Evolutionary conservation across 2,797 vertebrate species (phyloP), one percentile per base, ranked within the genome.

Genomic region (Xiphorhynchus erythropygius): DNA sequence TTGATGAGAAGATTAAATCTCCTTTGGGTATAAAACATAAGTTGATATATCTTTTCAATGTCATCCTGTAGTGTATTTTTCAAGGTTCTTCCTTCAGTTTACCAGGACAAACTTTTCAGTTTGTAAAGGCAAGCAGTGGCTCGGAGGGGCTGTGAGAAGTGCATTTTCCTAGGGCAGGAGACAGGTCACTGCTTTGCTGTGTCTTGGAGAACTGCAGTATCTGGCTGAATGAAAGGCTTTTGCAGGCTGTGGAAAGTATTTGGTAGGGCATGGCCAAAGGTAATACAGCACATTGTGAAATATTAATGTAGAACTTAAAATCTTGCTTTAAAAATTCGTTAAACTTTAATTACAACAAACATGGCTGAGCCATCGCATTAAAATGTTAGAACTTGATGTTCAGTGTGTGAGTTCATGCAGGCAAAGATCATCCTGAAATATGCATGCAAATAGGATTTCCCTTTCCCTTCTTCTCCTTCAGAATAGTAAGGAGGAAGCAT

Each of bases 311-410:
- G 71, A 84, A 46, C 82, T 77, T 82, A 90, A 93, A 96, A 82
- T 92, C 78, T 74, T 60, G 24, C 59, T 96, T 76, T 90, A 87
- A 94, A 84, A 86, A 63, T 79, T 68, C 44, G 30, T 94, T 89
- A 96, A 94, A 94, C 33, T 96, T 97, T 95, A 73, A 95, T 91
- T 90, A 13, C n/a, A 70, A 95, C 89, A 80, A 96, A 87, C n/a
- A 18, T 2, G 3, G 63, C 42, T 82, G 82, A 86, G 44, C 62
- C n/a, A 69, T 44, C 8, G 0, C 60, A 92, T 93, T 75, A 94
- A 94, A 93, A 68, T 76, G 86, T 81, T 75, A 88, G 62, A 88
- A 75, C 47, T 52, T 59, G 12, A 37, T 78, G 80, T 55, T 95
- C 63, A 30, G 0, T 27, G 42, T 79, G 55, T 76, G 70, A 90